These are phyloP conservation scores for Heliothis subflexa DNA, from an alignment of 1,140 invertebrate species.

Conservation along the genomic window DNA sequence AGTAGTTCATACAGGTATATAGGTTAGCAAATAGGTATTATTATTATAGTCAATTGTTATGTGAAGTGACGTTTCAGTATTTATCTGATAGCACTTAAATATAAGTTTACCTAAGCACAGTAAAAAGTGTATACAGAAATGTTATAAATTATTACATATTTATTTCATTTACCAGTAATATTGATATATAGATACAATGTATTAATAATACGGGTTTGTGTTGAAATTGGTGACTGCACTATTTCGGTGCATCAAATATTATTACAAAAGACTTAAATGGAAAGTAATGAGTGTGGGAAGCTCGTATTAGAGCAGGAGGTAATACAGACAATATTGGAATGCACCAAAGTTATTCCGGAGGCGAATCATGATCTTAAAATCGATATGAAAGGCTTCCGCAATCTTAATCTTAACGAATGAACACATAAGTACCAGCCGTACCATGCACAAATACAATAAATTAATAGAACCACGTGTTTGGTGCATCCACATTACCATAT, in stretches of 20 bases:
- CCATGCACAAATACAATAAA: conserved; percentile 4
- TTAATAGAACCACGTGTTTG: neutral
- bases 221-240: neutral
- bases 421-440: conserved; percentile 44
- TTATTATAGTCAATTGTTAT: conserved; percentile 34
- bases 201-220: neutral
- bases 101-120: conserved; percentile 4
- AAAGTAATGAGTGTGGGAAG: conserved; percentile 10
- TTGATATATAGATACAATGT: conserved; percentile 22
- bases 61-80: conserved; percentile 21
- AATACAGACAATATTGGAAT: conserved; percentile 23
- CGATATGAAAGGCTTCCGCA: neutral
- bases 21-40: conserved; percentile 27
- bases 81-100: conserved; percentile 15
- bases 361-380: neutral
- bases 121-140: conserved; percentile 8
- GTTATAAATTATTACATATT: conserved; percentile 27
- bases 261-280: neutral
- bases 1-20: conserved; percentile 18
- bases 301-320: conserved; percentile 17
- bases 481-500: conserved; percentile 31
- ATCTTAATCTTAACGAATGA: neutral
- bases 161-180: neutral
- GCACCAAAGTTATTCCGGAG: conserved; percentile 16
- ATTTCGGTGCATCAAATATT: neutral